Evolutionary conservation across 2,113 vertebrate species (phyloP).

Genomic region (Pandion haliaetus): DNA sequence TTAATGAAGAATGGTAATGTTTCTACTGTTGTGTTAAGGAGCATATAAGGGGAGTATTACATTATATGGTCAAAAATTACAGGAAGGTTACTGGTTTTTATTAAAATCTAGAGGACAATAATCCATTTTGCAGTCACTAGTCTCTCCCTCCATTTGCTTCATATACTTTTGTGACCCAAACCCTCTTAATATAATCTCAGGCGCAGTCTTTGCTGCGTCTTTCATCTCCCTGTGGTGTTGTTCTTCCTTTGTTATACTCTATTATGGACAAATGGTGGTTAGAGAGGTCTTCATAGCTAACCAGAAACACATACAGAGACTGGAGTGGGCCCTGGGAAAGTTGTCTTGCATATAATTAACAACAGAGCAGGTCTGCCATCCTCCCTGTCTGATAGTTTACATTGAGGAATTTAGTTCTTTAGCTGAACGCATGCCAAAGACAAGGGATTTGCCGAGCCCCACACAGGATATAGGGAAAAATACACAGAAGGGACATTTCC

Average conservation of each 20-base stretch:
- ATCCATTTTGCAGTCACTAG: background rate
- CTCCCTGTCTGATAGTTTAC: background rate
- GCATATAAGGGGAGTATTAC: background rate
- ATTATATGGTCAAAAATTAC: constrained; percentile 1
- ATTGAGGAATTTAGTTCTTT: background rate
- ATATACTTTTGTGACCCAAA: background rate
- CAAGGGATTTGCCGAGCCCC: background rate
- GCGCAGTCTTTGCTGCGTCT: background rate
- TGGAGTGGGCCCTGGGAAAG: background rate
- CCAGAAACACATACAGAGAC: background rate
- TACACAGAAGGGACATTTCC: background rate
- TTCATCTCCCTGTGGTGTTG: background rate
- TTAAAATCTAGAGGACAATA: constrained; percentile 23
- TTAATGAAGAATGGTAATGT: background rate
- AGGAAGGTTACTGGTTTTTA: background rate
- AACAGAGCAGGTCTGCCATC: background rate
- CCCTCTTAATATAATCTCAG: background rate
- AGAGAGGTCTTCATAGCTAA: background rate
- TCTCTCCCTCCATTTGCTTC: background rate
- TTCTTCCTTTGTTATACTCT: background rate
- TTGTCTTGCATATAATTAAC: background rate
- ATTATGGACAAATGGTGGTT: background rate
- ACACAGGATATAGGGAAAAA: background rate
- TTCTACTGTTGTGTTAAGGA: background rate
- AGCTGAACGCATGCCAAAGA: background rate